These are phyloP conservation scores for Chiridota heheva DNA, from an alignment of 35 echinoderm and acorn worm genomes.

Conservation along the genomic window DNA sequence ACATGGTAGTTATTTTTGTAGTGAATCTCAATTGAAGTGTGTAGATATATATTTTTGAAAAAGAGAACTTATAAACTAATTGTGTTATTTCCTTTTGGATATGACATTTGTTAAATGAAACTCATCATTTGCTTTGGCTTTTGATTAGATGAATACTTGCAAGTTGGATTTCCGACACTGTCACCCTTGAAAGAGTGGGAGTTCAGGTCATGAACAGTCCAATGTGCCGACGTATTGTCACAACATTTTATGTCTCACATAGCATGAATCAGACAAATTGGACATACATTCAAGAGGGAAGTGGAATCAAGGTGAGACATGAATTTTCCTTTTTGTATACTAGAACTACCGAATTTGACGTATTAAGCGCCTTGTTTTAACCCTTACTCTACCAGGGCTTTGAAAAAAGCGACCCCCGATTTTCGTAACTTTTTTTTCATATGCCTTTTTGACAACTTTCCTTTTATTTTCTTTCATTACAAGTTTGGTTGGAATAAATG, in stretches of 20 bases:
- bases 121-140: background rate
- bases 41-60: too few species aligned
- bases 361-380: too few species aligned
- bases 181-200: conserved; percentile 54
- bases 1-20: too few species aligned
- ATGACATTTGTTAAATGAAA: background rate
- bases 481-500: too few species aligned
- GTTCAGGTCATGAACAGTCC: conserved; percentile 30
- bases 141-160: conserved; percentile 51
- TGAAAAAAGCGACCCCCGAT: too few species aligned
- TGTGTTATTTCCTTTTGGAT: too few species aligned
- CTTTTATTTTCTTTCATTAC: too few species aligned
- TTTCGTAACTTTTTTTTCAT: background rate
- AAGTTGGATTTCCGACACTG: conserved; percentile 66
- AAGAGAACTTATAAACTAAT: too few species aligned
- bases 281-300: conserved; percentile 38
- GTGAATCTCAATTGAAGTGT: too few species aligned
- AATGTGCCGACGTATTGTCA: conserved; percentile 42
- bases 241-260: conserved; percentile 36
- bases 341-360: too few species aligned
- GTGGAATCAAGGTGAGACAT: conserved; percentile 26
- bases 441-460: background rate
- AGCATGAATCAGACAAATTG: conserved; percentile 45
- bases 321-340: background rate
- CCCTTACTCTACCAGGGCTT: too few species aligned